phyloP scores from a whole-genome alignment of 2,888 invertebrate genomes.

The Patella pellucida region DNA sequence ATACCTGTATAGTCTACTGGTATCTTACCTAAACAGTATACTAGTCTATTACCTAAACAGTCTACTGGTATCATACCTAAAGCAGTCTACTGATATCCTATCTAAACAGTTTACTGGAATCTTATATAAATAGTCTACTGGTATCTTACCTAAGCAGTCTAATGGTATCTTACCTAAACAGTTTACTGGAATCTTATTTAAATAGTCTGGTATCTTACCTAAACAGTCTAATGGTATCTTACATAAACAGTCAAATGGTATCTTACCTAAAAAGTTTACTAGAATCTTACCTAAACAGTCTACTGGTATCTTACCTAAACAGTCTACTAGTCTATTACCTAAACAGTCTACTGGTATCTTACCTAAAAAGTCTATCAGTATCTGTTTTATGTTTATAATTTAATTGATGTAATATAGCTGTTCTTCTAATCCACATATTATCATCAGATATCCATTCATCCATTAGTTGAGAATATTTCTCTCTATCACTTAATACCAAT shows the following conservation, averaged over 20 bases:
- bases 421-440: constrained; percentile 41
- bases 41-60: no score
- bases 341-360: constrained; percentile 38
- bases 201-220: constrained; percentile 36
- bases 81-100: no score
- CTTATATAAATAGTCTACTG: constrained; percentile 42
- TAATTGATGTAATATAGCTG: constrained; percentile 45
- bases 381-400: constrained; percentile 39
- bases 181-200: constrained; percentile 27
- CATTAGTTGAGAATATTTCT: constrained; percentile 35
- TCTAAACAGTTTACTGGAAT: constrained; percentile 34
- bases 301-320: no score
- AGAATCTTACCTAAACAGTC: no score
- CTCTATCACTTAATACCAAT: constrained; percentile 25
- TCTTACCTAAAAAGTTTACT: constrained; percentile 38
- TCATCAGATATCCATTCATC: constrained; percentile 40
- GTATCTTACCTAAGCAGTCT: constrained; percentile 40
- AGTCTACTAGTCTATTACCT: constrained; percentile 45
- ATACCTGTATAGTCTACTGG: no score
- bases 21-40: no score
- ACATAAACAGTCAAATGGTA: constrained; percentile 41
- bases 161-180: constrained; percentile 42
- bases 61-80: constrained; percentile 24
- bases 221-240: constrained; percentile 38
- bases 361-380: constrained; percentile 43